Conservation (phyloP, 2,113 vertebrate genomes). For the Tretioscincus oriximinensis region DNA sequence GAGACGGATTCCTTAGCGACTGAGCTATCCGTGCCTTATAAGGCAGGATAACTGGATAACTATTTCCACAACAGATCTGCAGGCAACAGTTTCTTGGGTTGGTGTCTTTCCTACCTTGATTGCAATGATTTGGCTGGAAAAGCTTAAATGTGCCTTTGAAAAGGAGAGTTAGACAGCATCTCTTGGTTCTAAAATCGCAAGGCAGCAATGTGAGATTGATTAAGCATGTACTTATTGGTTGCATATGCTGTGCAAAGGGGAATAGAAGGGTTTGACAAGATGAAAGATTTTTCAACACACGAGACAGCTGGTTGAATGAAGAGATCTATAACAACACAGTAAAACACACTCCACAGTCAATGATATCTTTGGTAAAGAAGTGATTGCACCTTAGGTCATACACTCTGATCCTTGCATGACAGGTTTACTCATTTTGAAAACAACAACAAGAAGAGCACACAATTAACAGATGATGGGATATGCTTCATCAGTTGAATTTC, state of each 20-base stretch:
- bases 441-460: slow-evolving; percentile 41
- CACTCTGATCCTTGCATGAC: slow-evolving; percentile 62
- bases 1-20: no score
- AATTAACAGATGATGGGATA: slow-evolving; percentile 51
- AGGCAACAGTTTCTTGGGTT: slow-evolving; percentile 51
- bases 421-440: slow-evolving; percentile 44
- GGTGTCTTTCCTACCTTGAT: slow-evolving; percentile 47
- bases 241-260: slow-evolving; percentile 73
- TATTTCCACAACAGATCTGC: slow-evolving; percentile 47
- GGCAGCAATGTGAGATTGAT: slow-evolving; percentile 85
- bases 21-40: no score
- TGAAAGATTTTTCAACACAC: slow-evolving; percentile 79
- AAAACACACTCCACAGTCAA: slow-evolving; percentile 78
- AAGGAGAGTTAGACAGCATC: slow-evolving; percentile 63
- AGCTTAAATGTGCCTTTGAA: slow-evolving; percentile 70
- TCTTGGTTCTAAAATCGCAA: slow-evolving; percentile 76
- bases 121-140: slow-evolving; percentile 55
- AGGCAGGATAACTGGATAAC: background rate
- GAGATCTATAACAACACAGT: slow-evolving; percentile 74
- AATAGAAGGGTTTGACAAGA: slow-evolving; percentile 78
- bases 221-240: slow-evolving; percentile 79
- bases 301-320: slow-evolving; percentile 84
- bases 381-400: slow-evolving; percentile 66
- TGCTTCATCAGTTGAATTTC: slow-evolving; percentile 1
- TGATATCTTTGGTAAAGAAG: slow-evolving; percentile 67